Percentiles rank a stretch among this genome's conserved stretches.
phyloP scores from a whole-genome alignment of 2,888 invertebrate species.

The Drosophila meridiana region DNA sequence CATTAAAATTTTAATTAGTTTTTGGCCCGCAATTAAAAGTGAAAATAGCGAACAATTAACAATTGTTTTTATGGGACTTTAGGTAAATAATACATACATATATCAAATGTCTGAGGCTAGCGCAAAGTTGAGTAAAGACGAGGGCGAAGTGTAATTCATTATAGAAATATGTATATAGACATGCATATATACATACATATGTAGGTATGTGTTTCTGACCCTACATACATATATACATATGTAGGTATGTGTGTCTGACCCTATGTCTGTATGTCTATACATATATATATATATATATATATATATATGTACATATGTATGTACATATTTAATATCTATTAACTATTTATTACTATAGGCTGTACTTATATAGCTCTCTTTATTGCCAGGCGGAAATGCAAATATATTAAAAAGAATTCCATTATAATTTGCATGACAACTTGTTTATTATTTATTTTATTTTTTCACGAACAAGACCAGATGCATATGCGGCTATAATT shows the following conservation, averaged over 20 bases:
- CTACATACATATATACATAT: background rate
- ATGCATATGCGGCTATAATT: conserved; percentile 21
- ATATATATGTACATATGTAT: background rate
- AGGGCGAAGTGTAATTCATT: background rate
- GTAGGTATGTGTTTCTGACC: background rate
- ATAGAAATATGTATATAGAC: background rate
- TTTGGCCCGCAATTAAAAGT: conserved; percentile 54
- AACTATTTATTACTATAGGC: background rate
- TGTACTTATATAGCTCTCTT: background rate
- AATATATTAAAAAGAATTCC: conserved; percentile 22
- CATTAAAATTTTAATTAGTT: conserved; percentile 49
- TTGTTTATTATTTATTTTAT: conserved; percentile 2
- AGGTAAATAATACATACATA: background rate
- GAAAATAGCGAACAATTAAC: conserved; percentile 26
- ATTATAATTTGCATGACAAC: conserved; percentile 22
- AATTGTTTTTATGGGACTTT: conserved; percentile 6
- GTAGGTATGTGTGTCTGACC: background rate
- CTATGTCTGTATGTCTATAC: background rate
- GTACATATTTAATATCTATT: background rate
- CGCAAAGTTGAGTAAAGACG: background rate
- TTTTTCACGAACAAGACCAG: conserved; percentile 5
- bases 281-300: background rate
- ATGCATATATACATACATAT: background rate
- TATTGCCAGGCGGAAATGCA: conserved; percentile 32
- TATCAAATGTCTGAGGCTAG: background rate